Percentiles rank a stretch among this genome's conserved stretches.
phyloP scores from a whole-genome alignment of 2,113 vertebrate species.

The Plestiodon gilberti region DNA sequence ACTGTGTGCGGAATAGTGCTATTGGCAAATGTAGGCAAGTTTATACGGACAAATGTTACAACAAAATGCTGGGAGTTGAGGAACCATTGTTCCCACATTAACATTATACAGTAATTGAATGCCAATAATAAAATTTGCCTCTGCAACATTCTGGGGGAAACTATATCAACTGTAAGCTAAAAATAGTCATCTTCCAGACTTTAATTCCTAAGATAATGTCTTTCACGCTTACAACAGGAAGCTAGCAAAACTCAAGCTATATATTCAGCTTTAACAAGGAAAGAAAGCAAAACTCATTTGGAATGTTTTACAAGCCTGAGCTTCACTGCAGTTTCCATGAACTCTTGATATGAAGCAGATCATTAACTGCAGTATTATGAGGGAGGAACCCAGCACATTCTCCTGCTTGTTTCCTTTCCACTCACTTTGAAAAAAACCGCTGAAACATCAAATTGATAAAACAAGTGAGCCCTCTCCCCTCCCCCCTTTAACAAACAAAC shows the following conservation, averaged over 20 bases:
- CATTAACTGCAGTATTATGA: not conserved
- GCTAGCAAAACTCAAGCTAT: not conserved
- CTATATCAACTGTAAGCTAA: not conserved
- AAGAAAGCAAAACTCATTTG: not conserved
- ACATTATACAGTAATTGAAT: not conserved
- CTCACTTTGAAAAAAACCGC: not conserved
- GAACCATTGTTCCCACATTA: not conserved
- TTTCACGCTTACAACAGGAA: not conserved
- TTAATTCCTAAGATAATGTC: not conserved
- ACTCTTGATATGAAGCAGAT: not conserved
- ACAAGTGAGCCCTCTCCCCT: not conserved
- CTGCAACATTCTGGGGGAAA: not conserved
- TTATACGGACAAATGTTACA: rapidly evolving
- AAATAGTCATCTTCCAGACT: not conserved
- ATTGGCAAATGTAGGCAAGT: too few relatives aligned
- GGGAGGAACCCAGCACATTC: not conserved
- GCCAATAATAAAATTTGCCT: not conserved
- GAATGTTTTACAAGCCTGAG: rapidly evolving
- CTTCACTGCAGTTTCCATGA: not conserved
- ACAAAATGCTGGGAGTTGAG: not conserved
- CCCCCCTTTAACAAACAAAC: not conserved
- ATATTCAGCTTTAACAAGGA: not conserved
- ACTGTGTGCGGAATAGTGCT: too few relatives aligned
- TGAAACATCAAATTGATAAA: not conserved
- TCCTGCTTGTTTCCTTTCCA: not conserved